phyloP scores from a whole-genome alignment of 2,888 invertebrate species.

The Pheosia gnoma region DNA sequence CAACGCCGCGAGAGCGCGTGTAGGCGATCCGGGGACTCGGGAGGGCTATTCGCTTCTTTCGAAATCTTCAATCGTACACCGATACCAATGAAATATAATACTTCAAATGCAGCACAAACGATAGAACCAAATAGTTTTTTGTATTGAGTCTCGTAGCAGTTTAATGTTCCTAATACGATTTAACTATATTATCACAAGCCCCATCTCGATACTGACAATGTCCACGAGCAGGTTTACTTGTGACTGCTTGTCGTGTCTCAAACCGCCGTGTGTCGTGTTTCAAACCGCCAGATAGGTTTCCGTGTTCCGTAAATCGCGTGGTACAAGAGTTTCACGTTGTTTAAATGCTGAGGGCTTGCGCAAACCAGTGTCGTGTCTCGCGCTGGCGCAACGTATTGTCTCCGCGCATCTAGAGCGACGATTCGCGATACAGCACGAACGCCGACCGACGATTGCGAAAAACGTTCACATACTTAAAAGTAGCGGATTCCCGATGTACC shows the following conservation, averaged over 20 bases:
- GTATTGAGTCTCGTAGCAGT: conserved; percentile 5
- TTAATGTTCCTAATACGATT: conserved; percentile 19
- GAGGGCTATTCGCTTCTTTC: conserved; percentile 44
- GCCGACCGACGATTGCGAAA: conserved; percentile 52
- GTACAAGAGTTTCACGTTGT: conserved; percentile 50
- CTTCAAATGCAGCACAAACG: conserved; percentile 2
- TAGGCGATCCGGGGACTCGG: conserved; percentile 47
- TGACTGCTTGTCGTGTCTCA: conserved; percentile 28
- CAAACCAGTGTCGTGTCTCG: conserved; percentile 41
- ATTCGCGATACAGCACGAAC: conserved; percentile 56
- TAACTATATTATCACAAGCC: conserved; percentile 22
- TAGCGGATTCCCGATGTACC: conserved; percentile 42
- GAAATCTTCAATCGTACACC: conserved; percentile 45
- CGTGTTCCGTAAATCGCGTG: conserved; percentile 51
- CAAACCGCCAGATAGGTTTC: conserved; percentile 44
- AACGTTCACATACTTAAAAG: conserved; percentile 42
- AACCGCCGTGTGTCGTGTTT: conserved; percentile 35
- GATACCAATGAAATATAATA: conserved; percentile 41
- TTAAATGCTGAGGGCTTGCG: conserved; percentile 44
- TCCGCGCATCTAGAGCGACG: conserved; percentile 66
- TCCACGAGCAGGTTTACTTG: conserved; percentile 33
- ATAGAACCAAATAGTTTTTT: conserved; percentile 4
- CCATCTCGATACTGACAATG: conserved; percentile 18
- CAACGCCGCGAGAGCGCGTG: conserved; percentile 53
- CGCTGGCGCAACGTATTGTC: conserved; percentile 60